Conservation (phyloP, 2,888 invertebrate genomes). For the Abrostola tripartita region DNA sequence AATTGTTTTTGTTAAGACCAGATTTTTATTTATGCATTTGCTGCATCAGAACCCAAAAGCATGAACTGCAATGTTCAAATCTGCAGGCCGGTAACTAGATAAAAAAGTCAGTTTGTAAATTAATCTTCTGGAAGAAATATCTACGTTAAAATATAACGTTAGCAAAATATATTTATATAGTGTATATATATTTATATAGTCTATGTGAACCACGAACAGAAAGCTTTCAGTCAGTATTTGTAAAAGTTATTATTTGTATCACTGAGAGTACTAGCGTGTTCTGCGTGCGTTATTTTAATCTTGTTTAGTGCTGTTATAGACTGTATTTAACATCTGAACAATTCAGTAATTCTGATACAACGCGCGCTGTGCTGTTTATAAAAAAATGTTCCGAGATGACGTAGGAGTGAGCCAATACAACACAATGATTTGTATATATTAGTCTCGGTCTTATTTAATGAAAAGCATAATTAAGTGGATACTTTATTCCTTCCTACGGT, state of each 20-base stretch:
- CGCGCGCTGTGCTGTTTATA: conserved; percentile 18
- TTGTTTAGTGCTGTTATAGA: conserved; percentile 48
- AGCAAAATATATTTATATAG: too few relatives aligned
- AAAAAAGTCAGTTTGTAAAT: too few relatives aligned
- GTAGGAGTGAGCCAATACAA: conserved; percentile 18
- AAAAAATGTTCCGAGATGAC: conserved; percentile 22
- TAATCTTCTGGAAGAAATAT: too few relatives aligned
- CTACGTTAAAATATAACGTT: too few relatives aligned
- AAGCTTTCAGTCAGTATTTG: too few relatives aligned
- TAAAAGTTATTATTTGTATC: conserved; percentile 16
- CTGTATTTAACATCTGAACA: conserved; percentile 42
- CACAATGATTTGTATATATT: conserved; percentile 5
- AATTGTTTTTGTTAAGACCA: too few relatives aligned
- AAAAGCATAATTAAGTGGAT: conserved; percentile 20
- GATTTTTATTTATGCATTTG: too few relatives aligned
- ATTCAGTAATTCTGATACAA: conserved; percentile 25
- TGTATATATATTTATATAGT: too few relatives aligned
- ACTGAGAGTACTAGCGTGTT: conserved; percentile 9
- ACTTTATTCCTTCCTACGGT: conserved; percentile 32
- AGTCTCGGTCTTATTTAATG: conserved; percentile 24
- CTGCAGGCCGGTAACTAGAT: too few relatives aligned
- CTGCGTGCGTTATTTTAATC: conserved; percentile 45
- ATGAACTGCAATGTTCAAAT: too few relatives aligned
- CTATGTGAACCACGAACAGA: too few relatives aligned
- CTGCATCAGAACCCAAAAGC: too few relatives aligned